Percentiles rank a stretch among this genome's conserved stretches.
Conservation (phyloP, 37 sponge, comb jelly and placozoan genomes). For the Aphrocallistes beatrix region DNA sequence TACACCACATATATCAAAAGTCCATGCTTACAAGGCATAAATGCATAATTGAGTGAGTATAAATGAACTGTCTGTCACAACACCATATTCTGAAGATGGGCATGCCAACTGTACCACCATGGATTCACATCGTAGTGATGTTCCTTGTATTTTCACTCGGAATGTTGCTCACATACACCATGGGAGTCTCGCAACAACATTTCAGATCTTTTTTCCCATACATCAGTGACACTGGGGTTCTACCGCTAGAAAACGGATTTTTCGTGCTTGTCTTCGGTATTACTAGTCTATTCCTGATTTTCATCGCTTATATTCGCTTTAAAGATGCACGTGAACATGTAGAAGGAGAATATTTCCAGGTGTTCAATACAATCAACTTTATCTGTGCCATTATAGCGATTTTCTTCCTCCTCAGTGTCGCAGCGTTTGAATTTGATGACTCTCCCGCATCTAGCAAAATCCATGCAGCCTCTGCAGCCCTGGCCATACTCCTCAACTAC, state of each 20-base stretch:
- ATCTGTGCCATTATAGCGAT: background rate
- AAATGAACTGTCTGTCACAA: too few species aligned
- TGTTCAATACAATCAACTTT: background rate
- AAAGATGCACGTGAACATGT: background rate
- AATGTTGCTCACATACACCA: background rate
- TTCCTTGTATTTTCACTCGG: background rate
- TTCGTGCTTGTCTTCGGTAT: background rate
- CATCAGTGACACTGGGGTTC: background rate
- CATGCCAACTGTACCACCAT: too few species aligned
- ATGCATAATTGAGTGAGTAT: too few species aligned
- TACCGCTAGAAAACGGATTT: background rate
- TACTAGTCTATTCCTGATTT: background rate
- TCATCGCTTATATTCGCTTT: background rate
- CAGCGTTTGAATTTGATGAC: background rate
- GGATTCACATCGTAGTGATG: background rate
- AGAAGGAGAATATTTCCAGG: background rate
- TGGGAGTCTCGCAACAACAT: background rate
- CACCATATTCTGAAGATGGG: too few species aligned
- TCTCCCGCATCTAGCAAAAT: background rate
- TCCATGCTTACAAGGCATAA: too few species aligned
- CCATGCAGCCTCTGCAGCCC: background rate
- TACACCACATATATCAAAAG: too few species aligned
- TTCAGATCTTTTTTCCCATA: background rate
- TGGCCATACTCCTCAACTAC: background rate
- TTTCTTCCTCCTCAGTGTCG: background rate